Base-by-base conservation (phyloP, 1,140 invertebrate species). In the Drosophila grimshawi region DNA sequence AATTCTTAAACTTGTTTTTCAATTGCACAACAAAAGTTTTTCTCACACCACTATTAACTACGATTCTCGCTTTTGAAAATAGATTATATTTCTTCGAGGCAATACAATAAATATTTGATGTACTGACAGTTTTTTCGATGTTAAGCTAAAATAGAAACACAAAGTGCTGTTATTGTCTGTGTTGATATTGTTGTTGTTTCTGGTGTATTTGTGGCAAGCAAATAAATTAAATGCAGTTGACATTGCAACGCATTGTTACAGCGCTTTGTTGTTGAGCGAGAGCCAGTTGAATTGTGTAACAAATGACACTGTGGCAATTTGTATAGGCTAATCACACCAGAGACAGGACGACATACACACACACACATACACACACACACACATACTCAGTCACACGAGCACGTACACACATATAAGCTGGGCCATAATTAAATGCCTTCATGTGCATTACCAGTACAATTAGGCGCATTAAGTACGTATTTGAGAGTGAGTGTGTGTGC, bases 291-390 rank as follows among this genome's bases (percentile, higher is more conserved):
- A 61, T 57, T 62, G 61, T 76, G 78, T 79, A 67, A 86, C 81
- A 86, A 86, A 86, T 76, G 81, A 86, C 82, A 86, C 61, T 80
- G 76, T 88, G 69, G 80, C 83, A 86, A 88, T 86, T 82, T 83
- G 83, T 80, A 68, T 77, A 74, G 72, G 71, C 83, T 86, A 82
- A 88, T 86, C 83, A 88, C 75, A 81, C 48, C 55, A 72, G 55
- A 59, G 62, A 67, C 71, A 41, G 32, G 39, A 32, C 60, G 39
- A 63, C 33, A 35, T 41, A 37, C 33, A 6, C 43, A 7, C 60
- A 41, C 46, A 41, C 39, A 33, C n/a, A 3, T 19, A 19, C 51
- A 32, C 48, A 19, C 11, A 32, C 39, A 27, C 5, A 10, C 10
- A 52, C 11, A 46, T 19, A 19, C 19, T 19, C 19, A 19, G 19